Conservation (phyloP, 2,113 vertebrate species). For the Corythaixoides concolor region DNA sequence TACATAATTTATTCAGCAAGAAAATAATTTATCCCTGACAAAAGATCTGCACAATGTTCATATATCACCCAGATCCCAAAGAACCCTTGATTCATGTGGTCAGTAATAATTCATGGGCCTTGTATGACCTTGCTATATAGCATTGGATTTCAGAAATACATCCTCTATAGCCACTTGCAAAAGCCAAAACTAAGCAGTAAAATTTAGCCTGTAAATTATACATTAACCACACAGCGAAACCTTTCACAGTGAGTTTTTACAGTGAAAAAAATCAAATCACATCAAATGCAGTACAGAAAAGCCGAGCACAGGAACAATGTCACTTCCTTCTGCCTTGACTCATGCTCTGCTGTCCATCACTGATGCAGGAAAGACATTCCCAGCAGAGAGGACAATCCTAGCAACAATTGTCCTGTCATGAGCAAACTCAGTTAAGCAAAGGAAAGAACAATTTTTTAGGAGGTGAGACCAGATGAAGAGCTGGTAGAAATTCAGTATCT, state of each 20-base stretch:
- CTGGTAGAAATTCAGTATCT: background rate
- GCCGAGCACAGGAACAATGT: background rate
- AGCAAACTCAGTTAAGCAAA: background rate
- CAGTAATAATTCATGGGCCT: background rate
- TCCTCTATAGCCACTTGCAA: background rate
- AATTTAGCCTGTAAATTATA: background rate
- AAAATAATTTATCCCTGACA: background rate
- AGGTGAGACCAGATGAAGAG: background rate
- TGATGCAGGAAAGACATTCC: background rate
- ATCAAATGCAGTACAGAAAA: background rate
- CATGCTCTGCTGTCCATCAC: background rate
- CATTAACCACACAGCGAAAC: background rate
- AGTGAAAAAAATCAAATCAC: background rate
- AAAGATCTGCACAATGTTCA: background rate
- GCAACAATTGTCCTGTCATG: background rate
- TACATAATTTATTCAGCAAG: background rate
- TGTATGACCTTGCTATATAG: background rate
- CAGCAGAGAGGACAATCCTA: background rate
- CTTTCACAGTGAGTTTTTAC: background rate
- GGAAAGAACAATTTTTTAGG: background rate
- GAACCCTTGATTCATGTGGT: background rate
- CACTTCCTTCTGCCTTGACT: background rate
- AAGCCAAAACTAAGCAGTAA: background rate
- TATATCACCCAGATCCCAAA: background rate
- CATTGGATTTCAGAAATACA: background rate